A percentile compares a stretch with the other conserved stretches of the same genome.
These are phyloP conservation scores for Ruditapes philippinarum DNA, from an alignment of 1,140 invertebrate genomes.

Conservation along the genomic window DNA sequence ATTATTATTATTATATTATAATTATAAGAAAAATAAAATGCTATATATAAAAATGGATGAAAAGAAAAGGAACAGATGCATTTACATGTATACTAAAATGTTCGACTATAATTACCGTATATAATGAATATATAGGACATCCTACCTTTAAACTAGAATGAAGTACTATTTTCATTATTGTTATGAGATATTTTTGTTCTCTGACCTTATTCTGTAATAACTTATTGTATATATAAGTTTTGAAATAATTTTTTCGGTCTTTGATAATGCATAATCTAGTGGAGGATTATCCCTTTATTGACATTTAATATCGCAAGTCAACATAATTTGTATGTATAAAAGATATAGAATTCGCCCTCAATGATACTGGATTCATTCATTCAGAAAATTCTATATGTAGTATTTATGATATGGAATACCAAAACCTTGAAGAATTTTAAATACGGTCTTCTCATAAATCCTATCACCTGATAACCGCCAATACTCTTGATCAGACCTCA, in stretches of 20 bases:
- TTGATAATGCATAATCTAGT: background rate
- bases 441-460: slow-evolving; percentile 15
- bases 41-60: too few species aligned
- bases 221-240: background rate
- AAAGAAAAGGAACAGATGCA: too few species aligned
- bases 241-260: background rate
- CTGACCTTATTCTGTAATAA: background rate
- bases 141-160: background rate
- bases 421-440: slow-evolving; percentile 24
- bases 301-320: slow-evolving; percentile 33
- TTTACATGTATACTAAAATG: too few species aligned
- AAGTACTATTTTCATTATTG: background rate
- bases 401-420: slow-evolving; percentile 4
- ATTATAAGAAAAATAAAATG: too few species aligned
- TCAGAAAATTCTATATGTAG: background rate
- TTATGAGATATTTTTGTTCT: background rate
- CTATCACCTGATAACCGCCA: slow-evolving; percentile 37
- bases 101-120: too few species aligned
- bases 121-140: too few species aligned
- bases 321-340: slow-evolving; percentile 20
- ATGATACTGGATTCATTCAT: slow-evolving; percentile 11
- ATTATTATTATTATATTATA: too few species aligned
- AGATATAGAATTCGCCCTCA: slow-evolving; percentile 4
- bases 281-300: background rate
- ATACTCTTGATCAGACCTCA: slow-evolving; percentile 24